These are phyloP conservation scores for Gila robusta DNA, from an alignment of 2,797 vertebrate genomes.

Conservation along the genomic window DNA sequence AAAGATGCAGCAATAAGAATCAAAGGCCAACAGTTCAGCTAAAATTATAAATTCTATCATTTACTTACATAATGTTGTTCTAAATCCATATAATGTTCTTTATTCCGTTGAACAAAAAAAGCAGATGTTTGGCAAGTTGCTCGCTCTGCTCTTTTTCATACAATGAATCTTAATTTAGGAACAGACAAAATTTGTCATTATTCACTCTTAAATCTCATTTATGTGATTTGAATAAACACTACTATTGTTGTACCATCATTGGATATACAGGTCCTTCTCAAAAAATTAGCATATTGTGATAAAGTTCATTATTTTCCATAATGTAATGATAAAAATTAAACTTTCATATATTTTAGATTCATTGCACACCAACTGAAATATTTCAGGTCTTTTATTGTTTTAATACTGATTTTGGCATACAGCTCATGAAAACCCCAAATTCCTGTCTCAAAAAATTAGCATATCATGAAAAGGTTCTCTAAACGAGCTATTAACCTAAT, in stretches of 20 bases:
- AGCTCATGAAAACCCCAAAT: no score
- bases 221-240: not conserved
- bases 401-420: no score
- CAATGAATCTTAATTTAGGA: not conserved
- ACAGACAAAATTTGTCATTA: not conserved
- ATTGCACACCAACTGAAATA: no score
- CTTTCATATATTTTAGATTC: no score
- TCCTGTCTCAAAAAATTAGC: no score
- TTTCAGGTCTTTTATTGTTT: no score
- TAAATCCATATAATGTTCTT: not conserved
- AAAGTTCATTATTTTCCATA: no score
- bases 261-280: no score
- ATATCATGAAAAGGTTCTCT: no score
- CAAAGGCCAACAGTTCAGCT: not conserved
- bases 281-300: no score
- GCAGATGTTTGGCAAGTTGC: not conserved
- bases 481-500: no score
- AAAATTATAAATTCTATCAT: not conserved
- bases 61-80: not conserved
- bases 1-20: not conserved
- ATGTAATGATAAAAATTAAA: no score
- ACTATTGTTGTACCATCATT: not conserved
- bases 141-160: not conserved
- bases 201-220: not conserved
- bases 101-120: not conserved